Base-by-base conservation (phyloP, 2,888 invertebrate species). In the Mycalesis mineus region DNA sequence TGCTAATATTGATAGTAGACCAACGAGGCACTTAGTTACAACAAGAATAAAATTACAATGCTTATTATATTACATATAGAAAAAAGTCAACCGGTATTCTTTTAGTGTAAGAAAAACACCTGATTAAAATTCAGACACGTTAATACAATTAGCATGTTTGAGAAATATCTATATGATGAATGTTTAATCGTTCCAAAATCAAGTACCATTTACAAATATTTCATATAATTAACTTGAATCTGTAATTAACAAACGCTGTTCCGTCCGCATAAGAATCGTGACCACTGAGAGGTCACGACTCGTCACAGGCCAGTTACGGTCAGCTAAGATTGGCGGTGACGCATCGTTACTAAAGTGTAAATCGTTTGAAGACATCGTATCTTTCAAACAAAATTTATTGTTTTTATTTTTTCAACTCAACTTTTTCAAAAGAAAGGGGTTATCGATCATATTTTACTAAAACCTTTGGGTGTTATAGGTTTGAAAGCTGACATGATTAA, bases 301-400 rank as follows among this genome's bases (percentile, higher is more conserved):
- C 17, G 51, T 48, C 44, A 54, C 45, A 50, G 41, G 45, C 29
- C 40, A 45, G 42, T 70, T 68, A 62, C 71, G 60, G 70, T 78
- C 70, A 60, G 68, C 79, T 77, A 82, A 84, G 82, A 84, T 84
- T 84, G 85, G 82, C 72, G 63, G 63, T 85, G 85, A 86, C 84
- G 79, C 80, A 54, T 57, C 28, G 57, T 15, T 45, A 53, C 15
- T 37, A 41, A 14, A 28, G 45, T 39, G 37, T 54, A 37, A 28
- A 31, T 55, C 47, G 14, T 15, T n/a, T n/a, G n/a, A 29, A 15
- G 37, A 54, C 22, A 47, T 45, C 39, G 39, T 54, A 54, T 39
- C 54, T 28, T 15, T 9, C 36, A 47, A 28, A 13, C 22, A 22
- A 29, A 31, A 11, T 7, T 7, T 28, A 28, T n/a, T 7, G 44